Evolutionary conservation across 2,113 vertebrate species (phyloP).

Genomic region (Onychostruthus taczanowskii): DNA sequence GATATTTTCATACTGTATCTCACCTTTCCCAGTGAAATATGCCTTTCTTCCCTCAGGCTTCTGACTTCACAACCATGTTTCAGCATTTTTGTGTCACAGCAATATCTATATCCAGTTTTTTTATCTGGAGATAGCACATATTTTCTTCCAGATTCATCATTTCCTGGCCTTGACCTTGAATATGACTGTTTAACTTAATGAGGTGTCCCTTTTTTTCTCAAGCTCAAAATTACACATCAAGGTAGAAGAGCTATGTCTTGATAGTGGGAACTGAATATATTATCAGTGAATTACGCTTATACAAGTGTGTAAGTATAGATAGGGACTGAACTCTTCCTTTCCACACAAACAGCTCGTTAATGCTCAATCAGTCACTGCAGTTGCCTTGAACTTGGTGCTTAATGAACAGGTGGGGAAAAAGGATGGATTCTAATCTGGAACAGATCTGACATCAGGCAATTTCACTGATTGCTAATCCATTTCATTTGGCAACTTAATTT

Average conservation of each 20-base stretch:
- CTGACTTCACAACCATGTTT: not conserved
- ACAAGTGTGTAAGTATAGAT: constrained; percentile 55
- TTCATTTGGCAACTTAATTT: constrained; percentile 79
- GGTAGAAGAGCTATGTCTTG: constrained; percentile 31
- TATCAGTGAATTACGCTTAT: constrained; percentile 56
- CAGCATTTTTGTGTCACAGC: not conserved
- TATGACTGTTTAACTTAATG: constrained; percentile 56
- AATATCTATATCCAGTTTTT: not conserved
- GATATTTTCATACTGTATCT: not conserved
- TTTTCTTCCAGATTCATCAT: not conserved
- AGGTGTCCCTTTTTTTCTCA: constrained; percentile 32
- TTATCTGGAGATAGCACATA: not conserved
- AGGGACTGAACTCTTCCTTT: constrained; percentile 56
- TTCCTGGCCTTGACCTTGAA: constrained; percentile 52
- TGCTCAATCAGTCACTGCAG: constrained; percentile 72
- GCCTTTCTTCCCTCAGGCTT: not conserved
- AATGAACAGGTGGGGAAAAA: constrained; percentile 82
- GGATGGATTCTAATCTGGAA: constrained; percentile 76
- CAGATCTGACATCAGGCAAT: constrained; percentile 76
- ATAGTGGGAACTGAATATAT: constrained; percentile 64
- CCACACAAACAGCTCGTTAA: constrained; percentile 74
- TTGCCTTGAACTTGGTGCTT: constrained; percentile 74
- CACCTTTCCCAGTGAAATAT: not conserved
- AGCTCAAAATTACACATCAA: constrained; percentile 58
- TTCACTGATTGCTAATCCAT: constrained; percentile 80